Conservation (phyloP, 30 jellyfish, hydroid and myxozoan species). For the Clytia hemisphaerica region DNA sequence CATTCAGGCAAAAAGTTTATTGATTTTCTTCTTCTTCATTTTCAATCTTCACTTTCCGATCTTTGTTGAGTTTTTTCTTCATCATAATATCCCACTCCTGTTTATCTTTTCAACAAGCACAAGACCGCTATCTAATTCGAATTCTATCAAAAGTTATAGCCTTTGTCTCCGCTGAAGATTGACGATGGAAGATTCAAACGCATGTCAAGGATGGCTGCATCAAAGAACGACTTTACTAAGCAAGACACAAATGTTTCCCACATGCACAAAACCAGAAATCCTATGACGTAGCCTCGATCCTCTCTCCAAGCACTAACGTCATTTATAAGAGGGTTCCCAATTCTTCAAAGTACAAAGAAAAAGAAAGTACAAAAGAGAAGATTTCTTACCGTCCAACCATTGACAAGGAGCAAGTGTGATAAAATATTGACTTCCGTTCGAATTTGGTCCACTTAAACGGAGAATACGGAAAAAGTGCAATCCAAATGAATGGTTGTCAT, state of each 20-base stretch:
- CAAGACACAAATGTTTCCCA: constrained; percentile 4
- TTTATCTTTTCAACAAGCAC: no score
- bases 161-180: background rate
- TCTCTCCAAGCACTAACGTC: no score
- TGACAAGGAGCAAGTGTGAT: constrained; percentile 94
- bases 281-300: background rate
- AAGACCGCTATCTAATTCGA: no score
- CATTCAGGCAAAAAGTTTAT: no score
- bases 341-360: background rate
- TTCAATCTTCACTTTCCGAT: no score
- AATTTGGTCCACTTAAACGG: constrained; percentile 85
- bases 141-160: no score
- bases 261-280: background rate
- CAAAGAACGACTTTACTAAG: background rate
- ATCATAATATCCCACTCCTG: no score
- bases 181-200: background rate
- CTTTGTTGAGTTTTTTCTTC: no score
- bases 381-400: constrained; percentile 84
- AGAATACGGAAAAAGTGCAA: background rate
- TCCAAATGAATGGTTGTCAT: background rate
- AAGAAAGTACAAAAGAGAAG: background rate
- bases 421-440: constrained; percentile 95
- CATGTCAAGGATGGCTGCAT: background rate
- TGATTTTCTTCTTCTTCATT: no score
- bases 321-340: background rate